phyloP scores from a whole-genome alignment of 2,888 invertebrate species.

The Epistrophe eligans region DNA sequence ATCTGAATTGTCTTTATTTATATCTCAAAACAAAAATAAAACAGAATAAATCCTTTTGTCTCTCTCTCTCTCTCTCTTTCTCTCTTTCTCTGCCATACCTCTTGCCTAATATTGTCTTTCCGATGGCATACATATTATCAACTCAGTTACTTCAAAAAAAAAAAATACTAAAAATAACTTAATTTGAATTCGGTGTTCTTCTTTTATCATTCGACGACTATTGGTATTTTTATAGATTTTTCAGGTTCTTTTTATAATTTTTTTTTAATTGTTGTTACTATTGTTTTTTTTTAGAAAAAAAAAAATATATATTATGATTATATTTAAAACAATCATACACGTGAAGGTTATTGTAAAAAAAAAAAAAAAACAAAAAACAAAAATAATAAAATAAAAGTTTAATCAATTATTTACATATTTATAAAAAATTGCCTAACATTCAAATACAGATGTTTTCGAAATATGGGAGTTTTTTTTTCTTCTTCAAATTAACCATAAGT shows the following conservation, averaged over 20 bases:
- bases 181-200: conserved; percentile 63
- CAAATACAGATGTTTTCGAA: neutral
- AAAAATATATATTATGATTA: no score
- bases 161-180: conserved; percentile 54
- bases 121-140: conserved; percentile 65
- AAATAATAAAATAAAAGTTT: conserved; percentile 10
- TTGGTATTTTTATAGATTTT: conserved; percentile 71
- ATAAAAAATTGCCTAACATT: neutral
- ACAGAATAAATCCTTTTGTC: conserved; percentile 25
- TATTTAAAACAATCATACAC: conserved; percentile 42
- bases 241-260: conserved; percentile 68
- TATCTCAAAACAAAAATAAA: conserved; percentile 61
- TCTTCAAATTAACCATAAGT: conserved; percentile 16
- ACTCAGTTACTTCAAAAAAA: conserved; percentile 52
- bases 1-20: conserved; percentile 68
- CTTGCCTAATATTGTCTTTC: conserved; percentile 32
- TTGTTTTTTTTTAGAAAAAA: neutral
- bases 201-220: conserved; percentile 51
- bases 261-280: conserved; percentile 13
- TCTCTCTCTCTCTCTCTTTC: conserved; percentile 13
- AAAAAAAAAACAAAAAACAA: conserved; percentile 44
- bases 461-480: neutral
- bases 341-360: conserved; percentile 66
- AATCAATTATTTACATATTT: conserved; percentile 44
- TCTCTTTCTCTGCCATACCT: conserved; percentile 11